phyloP scores from a whole-genome alignment of 2,797 vertebrate genomes.

The Antennarius maculatus region DNA sequence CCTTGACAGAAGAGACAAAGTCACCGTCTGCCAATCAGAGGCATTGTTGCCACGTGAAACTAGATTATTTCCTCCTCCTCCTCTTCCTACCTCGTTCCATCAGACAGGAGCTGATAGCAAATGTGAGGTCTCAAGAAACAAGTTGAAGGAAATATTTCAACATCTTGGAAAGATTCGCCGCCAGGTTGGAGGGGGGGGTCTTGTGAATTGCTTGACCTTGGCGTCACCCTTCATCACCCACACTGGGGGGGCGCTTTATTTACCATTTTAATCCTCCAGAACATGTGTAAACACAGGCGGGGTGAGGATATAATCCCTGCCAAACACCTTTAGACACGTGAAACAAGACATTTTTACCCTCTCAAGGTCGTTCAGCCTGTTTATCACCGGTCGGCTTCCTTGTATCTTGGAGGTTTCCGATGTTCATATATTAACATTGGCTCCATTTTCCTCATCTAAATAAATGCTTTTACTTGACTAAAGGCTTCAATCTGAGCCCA shows the following conservation, averaged over 20 bases:
- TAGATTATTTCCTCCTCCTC: neutral
- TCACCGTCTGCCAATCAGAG: conserved; percentile 45
- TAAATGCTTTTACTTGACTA: too few species aligned
- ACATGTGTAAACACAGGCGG: too few species aligned
- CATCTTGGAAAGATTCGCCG: neutral
- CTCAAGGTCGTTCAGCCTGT: too few species aligned
- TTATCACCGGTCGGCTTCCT: too few species aligned
- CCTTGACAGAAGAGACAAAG: conserved; percentile 53
- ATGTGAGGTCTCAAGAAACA: neutral
- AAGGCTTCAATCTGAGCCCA: neutral
- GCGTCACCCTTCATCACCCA: neutral
- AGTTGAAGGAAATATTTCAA: neutral
- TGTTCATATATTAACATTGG: too few species aligned
- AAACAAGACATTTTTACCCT: too few species aligned
- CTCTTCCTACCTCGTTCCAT: neutral
- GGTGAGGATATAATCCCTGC: too few species aligned
- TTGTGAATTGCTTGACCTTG: neutral
- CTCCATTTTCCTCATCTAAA: too few species aligned
- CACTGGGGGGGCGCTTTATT: neutral
- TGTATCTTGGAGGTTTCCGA: too few species aligned
- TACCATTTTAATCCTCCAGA: neutral
- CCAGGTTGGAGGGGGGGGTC: neutral
- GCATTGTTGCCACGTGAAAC: conserved; percentile 24
- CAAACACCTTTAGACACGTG: too few species aligned
- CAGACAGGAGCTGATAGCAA: conserved; percentile 11